Conservation (phyloP, 2,113 vertebrate species). For the Bufo gargarizans region DNA sequence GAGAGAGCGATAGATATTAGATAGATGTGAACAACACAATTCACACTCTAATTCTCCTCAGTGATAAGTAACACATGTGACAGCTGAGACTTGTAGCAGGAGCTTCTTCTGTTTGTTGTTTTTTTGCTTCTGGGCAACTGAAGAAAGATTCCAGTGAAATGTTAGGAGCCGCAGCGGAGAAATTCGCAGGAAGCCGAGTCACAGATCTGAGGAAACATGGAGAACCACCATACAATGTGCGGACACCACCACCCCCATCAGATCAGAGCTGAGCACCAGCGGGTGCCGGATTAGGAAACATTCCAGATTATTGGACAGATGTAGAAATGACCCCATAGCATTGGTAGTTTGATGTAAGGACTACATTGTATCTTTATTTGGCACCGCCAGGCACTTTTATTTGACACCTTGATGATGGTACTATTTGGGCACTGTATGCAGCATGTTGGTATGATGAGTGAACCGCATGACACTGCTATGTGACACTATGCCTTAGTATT, state of each 20-base stretch:
- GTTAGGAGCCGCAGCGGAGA: slow-evolving; percentile 22
- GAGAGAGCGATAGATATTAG: background rate
- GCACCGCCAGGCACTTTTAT: no score
- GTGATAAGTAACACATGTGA: slow-evolving; percentile 51
- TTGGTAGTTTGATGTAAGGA: no score
- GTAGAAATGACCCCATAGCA: background rate
- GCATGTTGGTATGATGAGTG: no score
- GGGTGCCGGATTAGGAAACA: no score
- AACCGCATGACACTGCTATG: no score
- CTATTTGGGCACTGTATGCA: no score
- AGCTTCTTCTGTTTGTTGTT: slow-evolving; percentile 49
- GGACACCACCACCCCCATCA: background rate
- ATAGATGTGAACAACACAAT: slow-evolving; percentile 29
- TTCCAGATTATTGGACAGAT: background rate
- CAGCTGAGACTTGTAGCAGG: slow-evolving; percentile 49
- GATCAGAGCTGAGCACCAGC: background rate
- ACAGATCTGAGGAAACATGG: background rate
- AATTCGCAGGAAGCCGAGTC: slow-evolving; percentile 11
- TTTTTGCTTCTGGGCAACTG: slow-evolving; percentile 45
- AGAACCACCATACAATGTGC: background rate
- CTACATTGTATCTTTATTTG: no score
- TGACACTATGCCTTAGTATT: no score
- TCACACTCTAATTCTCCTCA: slow-evolving; percentile 54
- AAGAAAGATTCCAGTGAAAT: slow-evolving; percentile 44
- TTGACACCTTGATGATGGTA: no score